phyloP scores from a whole-genome alignment of 2,888 invertebrate genomes.

The Leptinotarsa tumamoca region DNA sequence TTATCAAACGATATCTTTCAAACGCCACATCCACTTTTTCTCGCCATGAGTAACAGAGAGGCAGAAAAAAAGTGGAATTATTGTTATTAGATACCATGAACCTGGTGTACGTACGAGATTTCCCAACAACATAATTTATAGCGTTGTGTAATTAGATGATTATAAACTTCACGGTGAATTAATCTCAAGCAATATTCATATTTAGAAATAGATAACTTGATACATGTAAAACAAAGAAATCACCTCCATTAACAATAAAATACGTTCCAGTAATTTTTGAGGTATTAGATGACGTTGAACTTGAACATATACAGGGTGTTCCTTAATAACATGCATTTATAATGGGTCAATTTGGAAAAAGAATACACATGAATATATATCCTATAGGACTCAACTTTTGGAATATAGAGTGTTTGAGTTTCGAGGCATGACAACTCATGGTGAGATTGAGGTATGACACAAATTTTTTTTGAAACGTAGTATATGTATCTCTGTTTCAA shows the following conservation, averaged over 20 bases:
- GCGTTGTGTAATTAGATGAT: background rate
- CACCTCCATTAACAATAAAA: background rate
- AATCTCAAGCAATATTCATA: background rate
- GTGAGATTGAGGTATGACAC: too few relatives aligned
- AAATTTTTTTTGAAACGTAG: too few relatives aligned
- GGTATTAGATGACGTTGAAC: conserved; percentile 4
- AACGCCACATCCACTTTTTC: background rate
- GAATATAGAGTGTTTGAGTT: too few relatives aligned
- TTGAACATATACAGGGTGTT: background rate
- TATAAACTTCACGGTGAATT: background rate
- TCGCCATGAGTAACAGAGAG: background rate
- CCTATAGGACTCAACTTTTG: too few relatives aligned
- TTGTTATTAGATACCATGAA: conserved; percentile 16
- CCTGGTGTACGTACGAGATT: conserved; percentile 7
- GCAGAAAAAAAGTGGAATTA: background rate
- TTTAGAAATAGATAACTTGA: conserved; percentile 9
- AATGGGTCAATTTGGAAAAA: too few relatives aligned
- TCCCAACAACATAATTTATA: conserved; percentile 7
- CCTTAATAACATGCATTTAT: too few relatives aligned
- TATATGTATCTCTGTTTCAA: too few relatives aligned
- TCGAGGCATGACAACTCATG: too few relatives aligned
- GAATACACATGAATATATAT: too few relatives aligned
- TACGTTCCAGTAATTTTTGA: background rate
- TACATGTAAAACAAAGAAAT: conserved; percentile 13
- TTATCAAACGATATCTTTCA: background rate